These are phyloP conservation scores for Phrynocephalus versicolor DNA, from an alignment of 2,113 vertebrate species.

Conservation along the genomic window DNA sequence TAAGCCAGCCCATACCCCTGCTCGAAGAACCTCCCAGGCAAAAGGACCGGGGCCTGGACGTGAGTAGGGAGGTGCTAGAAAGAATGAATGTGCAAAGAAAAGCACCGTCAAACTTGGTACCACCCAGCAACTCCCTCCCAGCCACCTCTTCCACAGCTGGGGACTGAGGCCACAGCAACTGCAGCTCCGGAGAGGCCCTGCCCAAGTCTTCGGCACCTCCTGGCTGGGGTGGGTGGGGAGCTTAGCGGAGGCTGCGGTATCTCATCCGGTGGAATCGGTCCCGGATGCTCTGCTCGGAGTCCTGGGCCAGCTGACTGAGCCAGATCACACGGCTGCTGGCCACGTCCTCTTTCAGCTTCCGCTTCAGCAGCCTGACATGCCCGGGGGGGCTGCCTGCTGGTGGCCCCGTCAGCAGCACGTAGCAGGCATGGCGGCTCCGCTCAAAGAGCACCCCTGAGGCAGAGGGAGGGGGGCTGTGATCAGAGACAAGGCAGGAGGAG, in stretches of 20 bases:
- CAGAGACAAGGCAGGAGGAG: background rate
- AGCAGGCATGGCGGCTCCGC: constrained; percentile 88
- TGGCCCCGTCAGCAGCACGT: constrained; percentile 82
- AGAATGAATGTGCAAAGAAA: background rate
- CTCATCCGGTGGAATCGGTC: constrained; percentile 84
- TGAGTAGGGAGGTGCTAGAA: background rate
- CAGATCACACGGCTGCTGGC: constrained; percentile 68
- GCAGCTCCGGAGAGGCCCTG: no score
- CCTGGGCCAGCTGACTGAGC: constrained; percentile 53
- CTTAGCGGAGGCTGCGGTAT: constrained; percentile 73
- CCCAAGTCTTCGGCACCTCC: no score
- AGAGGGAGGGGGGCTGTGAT: background rate
- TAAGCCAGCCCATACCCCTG: no score
- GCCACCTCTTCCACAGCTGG: background rate
- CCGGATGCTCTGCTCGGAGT: constrained; percentile 74
- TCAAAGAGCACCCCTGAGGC: constrained; percentile 83
- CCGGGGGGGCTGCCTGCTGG: constrained; percentile 37
- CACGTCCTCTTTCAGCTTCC: constrained; percentile 84
- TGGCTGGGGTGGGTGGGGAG: background rate
- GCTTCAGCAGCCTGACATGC: constrained; percentile 81
- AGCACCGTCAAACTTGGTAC: no score
- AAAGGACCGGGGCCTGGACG: background rate
- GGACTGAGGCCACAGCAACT: background rate
- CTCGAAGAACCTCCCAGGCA: background rate
- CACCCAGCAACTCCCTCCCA: no score